phyloP scores from a whole-genome alignment of 2,888 invertebrate genomes.

The Ethmia dodecea region DNA sequence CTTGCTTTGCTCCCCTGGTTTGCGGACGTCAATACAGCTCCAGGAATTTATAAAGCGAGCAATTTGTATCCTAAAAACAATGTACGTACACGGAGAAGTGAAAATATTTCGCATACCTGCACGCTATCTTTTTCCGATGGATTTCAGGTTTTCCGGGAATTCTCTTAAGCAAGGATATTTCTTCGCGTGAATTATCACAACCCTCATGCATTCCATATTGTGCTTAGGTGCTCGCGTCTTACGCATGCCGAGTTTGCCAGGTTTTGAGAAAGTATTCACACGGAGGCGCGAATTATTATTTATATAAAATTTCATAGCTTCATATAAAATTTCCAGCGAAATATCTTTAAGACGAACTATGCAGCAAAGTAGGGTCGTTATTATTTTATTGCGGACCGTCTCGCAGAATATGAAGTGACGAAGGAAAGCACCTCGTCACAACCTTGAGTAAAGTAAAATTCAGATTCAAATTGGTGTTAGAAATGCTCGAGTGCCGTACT shows the following conservation, averaged over 20 bases:
- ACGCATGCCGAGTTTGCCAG: slow-evolving; percentile 38
- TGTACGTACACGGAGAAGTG: slow-evolving; percentile 28
- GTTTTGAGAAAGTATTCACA: slow-evolving; percentile 28
- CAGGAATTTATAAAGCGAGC: slow-evolving; percentile 38
- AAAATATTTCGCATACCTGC: slow-evolving; percentile 29
- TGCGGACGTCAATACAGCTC: slow-evolving; percentile 38
- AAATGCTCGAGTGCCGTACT: slow-evolving; percentile 47
- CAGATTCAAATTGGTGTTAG: slow-evolving; percentile 61
- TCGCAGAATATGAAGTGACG: slow-evolving; percentile 39
- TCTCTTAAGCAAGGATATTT: slow-evolving; percentile 40
- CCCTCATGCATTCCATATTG: slow-evolving; percentile 49
- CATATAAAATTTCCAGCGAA: slow-evolving; percentile 23
- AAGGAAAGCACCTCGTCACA: slow-evolving; percentile 37
- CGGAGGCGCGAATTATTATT: slow-evolving; percentile 30
- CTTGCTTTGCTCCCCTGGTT: slow-evolving; percentile 49
- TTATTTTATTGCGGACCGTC: slow-evolving; percentile 47
- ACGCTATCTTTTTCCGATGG: not conserved
- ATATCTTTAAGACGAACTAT: slow-evolving; percentile 29
- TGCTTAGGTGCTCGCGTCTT: slow-evolving; percentile 33
- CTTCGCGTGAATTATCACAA: slow-evolving; percentile 62
- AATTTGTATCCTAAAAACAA: slow-evolving; percentile 43
- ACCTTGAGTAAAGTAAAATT: slow-evolving; percentile 51
- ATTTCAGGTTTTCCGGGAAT: not conserved
- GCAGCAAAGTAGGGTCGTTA: slow-evolving; percentile 34
- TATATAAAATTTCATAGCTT: slow-evolving; percentile 4